Evolutionary conservation across 2,113 vertebrate genomes (phyloP).

Genomic region (Panurus biarmicus): DNA sequence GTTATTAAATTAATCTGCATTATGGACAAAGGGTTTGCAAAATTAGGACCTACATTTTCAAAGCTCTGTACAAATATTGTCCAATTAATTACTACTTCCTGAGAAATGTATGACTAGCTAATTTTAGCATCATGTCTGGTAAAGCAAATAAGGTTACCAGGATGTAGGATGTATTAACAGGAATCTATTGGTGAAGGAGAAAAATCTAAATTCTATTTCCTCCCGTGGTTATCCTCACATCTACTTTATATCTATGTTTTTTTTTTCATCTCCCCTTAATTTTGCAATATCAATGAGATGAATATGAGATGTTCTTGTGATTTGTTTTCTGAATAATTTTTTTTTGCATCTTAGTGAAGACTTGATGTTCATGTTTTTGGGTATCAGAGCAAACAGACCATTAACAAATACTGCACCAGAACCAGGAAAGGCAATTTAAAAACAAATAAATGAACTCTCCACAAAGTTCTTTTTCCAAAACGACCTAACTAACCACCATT

Average conservation of each 20-base stretch:
- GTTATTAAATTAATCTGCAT: constrained; percentile 51
- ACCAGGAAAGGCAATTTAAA: neutral
- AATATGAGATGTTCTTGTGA: neutral
- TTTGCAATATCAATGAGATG: neutral
- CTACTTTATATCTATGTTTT: neutral
- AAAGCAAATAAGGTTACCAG: constrained; percentile 39
- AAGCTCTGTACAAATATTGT: constrained; percentile 58
- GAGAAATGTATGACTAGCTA: constrained; percentile 1
- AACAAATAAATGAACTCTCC: too few relatives aligned
- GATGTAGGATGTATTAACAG: neutral
- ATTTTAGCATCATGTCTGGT: constrained; percentile 3
- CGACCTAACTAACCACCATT: neutral
- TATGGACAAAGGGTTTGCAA: constrained; percentile 51
- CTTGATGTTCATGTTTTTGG: neutral
- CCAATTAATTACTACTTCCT: constrained; percentile 55
- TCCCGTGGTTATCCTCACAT: neutral
- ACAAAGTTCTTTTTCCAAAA: neutral
- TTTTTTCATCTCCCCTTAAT: neutral
- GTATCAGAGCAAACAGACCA: neutral
- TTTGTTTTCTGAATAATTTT: neutral
- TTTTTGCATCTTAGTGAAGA: neutral
- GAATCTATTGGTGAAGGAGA: neutral
- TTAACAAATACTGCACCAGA: neutral
- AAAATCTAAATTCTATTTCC: neutral
- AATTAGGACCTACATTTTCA: constrained; percentile 48